phyloP scores from a whole-genome alignment of 2,888 invertebrate genomes.

The Petrolisthes cinctipes region DNA sequence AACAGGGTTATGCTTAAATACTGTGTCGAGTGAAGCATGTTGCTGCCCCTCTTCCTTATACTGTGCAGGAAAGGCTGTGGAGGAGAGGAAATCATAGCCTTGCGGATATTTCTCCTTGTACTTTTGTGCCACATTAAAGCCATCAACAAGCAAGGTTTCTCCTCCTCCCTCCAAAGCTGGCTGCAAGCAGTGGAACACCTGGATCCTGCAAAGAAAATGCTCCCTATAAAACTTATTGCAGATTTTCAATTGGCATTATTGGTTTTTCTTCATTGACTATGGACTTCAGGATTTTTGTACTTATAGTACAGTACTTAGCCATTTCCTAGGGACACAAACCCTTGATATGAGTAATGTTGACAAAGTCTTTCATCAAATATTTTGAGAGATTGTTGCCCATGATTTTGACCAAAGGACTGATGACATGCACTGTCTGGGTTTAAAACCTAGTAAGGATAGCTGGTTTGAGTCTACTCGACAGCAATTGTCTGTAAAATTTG shows the following conservation, averaged over 20 bases:
- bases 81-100: conserved; percentile 75
- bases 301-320: too few species aligned
- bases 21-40: conserved; percentile 74
- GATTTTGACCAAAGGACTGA: too few species aligned
- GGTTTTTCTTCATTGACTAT: not conserved
- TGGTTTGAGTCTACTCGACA: too few species aligned
- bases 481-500: too few species aligned
- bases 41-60: conserved; percentile 76
- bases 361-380: too few species aligned
- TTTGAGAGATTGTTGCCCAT: too few species aligned
- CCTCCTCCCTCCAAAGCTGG: conserved; percentile 80
- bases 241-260: not conserved
- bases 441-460: too few species aligned
- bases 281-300: not conserved
- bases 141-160: conserved; percentile 81
- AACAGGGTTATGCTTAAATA: conserved; percentile 74
- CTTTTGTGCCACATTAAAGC: conserved; percentile 77
- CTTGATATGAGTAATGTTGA: too few species aligned
- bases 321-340: too few species aligned
- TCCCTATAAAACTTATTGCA: not conserved
- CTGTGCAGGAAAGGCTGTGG: conserved; percentile 75
- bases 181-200: conserved; percentile 76
- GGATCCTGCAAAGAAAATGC: conserved; percentile 69
- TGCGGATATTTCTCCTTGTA: conserved; percentile 74
- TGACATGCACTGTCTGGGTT: too few species aligned